A percentile compares a stretch with the other conserved stretches of the same genome.
Evolutionary conservation across 1,140 invertebrate species (phyloP).

Genomic region (Sinonovacula constricta): DNA sequence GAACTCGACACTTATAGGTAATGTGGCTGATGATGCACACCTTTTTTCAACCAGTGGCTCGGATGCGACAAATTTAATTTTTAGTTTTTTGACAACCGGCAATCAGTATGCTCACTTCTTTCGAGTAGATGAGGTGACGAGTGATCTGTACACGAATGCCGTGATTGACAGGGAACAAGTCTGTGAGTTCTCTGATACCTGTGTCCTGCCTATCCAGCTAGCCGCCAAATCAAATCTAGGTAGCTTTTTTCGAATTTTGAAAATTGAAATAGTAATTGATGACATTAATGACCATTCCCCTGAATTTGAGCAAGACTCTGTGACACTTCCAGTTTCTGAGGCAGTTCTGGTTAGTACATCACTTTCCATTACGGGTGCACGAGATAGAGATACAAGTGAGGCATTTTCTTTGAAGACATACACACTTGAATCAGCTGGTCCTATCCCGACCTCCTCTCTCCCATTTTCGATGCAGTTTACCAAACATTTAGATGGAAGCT

Average conservation of each 20-base stretch:
- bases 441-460: slow-evolving; percentile 25
- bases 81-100: slow-evolving; percentile 61
- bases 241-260: slow-evolving; percentile 68
- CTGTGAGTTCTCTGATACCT: slow-evolving; percentile 58
- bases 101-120: slow-evolving; percentile 58
- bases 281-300: slow-evolving; percentile 98
- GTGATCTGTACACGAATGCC: slow-evolving; percentile 64
- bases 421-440: slow-evolving; percentile 53
- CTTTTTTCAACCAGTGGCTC: slow-evolving; percentile 58
- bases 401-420: slow-evolving; percentile 68
- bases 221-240: slow-evolving; percentile 61
- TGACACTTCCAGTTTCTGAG: slow-evolving; percentile 77
- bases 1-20: slow-evolving; percentile 64
- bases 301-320: slow-evolving; percentile 81
- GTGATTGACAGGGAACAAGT: slow-evolving; percentile 64
- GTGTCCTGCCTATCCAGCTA: slow-evolving; percentile 62
- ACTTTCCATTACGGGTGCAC: slow-evolving; percentile 81
- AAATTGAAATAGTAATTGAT: slow-evolving; percentile 67
- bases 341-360: slow-evolving; percentile 81
- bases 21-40: slow-evolving; percentile 63
- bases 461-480: slow-evolving; percentile 64
- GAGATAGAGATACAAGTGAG: slow-evolving; percentile 82
- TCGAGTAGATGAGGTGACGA: slow-evolving; percentile 62
- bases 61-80: slow-evolving; percentile 63
- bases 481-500: slow-evolving; percentile 53